Conservation (phyloP, 2,888 invertebrate species). For the Macrophya annulata region DNA sequence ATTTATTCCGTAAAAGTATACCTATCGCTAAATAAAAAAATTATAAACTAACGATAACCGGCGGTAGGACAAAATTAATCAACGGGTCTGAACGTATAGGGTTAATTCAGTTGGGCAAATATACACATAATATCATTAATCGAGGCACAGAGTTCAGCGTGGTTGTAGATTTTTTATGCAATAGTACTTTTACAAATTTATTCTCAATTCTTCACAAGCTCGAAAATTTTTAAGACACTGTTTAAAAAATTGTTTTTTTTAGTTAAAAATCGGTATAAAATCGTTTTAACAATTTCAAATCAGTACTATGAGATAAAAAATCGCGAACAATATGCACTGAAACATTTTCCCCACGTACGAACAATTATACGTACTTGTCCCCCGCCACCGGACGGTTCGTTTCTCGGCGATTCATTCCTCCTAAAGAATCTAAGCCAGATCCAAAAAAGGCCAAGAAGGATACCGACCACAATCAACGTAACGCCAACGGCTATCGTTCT, state of each 20-base stretch:
- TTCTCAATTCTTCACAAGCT: too few relatives aligned
- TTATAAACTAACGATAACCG: not conserved
- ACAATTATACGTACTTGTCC: constrained; percentile 74
- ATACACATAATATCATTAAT: not conserved
- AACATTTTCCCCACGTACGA: not conserved
- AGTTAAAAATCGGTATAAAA: not conserved
- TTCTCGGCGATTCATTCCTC: constrained; percentile 74
- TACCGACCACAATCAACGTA: constrained; percentile 73
- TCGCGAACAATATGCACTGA: not conserved
- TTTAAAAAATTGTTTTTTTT: too few relatives aligned
- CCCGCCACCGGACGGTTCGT: constrained; percentile 72
- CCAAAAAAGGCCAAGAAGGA: constrained; percentile 72
- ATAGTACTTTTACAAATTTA: not conserved
- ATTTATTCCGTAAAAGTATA: constrained; percentile 57
- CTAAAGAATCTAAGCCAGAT: constrained; percentile 74
- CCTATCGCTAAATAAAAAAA: not conserved
- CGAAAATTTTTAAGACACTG: too few relatives aligned
- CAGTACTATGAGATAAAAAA: constrained; percentile 5
- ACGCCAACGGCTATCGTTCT: constrained; percentile 74
- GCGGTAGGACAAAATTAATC: constrained; percentile 33
- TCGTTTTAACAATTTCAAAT: not conserved
- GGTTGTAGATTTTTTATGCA: not conserved
- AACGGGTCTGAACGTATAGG: constrained; percentile 26
- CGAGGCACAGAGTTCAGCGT: not conserved
- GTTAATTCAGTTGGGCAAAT: not conserved